Evolutionary conservation across 2,888 invertebrate genomes (phyloP).

Genomic region (Latheticus oryzae): DNA sequence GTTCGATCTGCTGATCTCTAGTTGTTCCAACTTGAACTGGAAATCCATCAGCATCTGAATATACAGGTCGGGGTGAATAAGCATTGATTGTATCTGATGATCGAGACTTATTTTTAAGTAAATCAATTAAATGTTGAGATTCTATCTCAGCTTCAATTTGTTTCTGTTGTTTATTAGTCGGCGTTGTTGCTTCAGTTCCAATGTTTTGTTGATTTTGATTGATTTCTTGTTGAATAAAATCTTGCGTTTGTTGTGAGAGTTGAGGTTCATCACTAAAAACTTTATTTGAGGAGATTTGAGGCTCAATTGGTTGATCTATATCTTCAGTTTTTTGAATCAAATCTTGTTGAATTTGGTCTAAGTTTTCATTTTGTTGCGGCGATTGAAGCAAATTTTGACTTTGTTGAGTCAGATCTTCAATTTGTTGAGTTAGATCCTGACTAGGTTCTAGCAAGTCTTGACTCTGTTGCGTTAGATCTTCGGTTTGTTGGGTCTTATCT

Average conservation of each 20-base stretch:
- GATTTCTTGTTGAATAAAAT: slow-evolving; percentile 3
- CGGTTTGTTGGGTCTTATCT: slow-evolving; percentile 26
- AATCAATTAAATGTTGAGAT: slow-evolving; percentile 45
- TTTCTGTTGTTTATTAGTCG: too few species aligned
- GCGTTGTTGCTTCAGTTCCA: not conserved
- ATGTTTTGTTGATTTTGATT: not conserved
- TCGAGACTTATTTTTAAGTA: slow-evolving; percentile 17
- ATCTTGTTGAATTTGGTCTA: slow-evolving; percentile 31
- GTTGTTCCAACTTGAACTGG: slow-evolving; percentile 6
- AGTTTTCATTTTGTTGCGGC: slow-evolving; percentile 36
- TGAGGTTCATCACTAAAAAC: not conserved
- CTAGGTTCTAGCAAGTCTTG: slow-evolving; percentile 27
- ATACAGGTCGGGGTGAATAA: slow-evolving; percentile 4
- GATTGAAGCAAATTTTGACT: not conserved
- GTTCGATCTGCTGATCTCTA: too few species aligned
- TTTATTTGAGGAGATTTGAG: slow-evolving; percentile 9
- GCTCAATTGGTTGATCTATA: slow-evolving; percentile 12
- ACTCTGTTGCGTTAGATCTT: slow-evolving; percentile 29
- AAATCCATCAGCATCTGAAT: not conserved
- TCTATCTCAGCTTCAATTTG: slow-evolving; percentile 45
- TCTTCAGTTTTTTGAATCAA: slow-evolving; percentile 43
- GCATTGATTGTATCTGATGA: not conserved
- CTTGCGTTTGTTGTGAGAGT: not conserved
- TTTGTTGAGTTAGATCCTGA: slow-evolving; percentile 48
- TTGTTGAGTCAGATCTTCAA: slow-evolving; percentile 46